Conservation (phyloP, 2,888 invertebrate species). For the Chrysolina americana region DNA sequence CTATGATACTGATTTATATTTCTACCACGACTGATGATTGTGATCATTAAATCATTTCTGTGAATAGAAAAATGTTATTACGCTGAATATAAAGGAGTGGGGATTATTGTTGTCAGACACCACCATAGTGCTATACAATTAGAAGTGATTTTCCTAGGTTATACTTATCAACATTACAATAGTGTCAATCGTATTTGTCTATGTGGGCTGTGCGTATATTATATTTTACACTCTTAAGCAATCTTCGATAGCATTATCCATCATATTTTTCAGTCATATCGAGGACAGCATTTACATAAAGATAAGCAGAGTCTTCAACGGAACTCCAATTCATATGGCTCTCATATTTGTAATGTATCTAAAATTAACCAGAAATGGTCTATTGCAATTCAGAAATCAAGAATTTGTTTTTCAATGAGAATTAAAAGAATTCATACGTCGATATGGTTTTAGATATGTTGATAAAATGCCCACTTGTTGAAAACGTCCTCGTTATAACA, state of each 20-base stretch:
- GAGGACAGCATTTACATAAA: not conserved
- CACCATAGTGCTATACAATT: constrained; percentile 55
- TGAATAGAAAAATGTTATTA: too few relatives aligned
- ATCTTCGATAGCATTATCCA: constrained; percentile 47
- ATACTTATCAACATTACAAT: constrained; percentile 55
- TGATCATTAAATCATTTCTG: too few relatives aligned
- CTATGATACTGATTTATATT: not conserved
- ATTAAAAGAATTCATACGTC: not conserved
- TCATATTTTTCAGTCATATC: constrained; percentile 33
- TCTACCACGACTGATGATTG: too few relatives aligned
- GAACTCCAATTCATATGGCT: too few relatives aligned
- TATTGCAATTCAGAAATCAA: too few relatives aligned
- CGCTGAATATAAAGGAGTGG: not conserved
- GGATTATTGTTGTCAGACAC: constrained; percentile 25
- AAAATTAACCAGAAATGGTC: too few relatives aligned
- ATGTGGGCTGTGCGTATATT: constrained; percentile 67
- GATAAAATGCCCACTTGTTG: not conserved
- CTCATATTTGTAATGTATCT: too few relatives aligned
- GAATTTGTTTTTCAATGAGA: too few relatives aligned
- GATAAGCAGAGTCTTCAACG: too few relatives aligned
- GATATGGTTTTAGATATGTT: constrained; percentile 21
- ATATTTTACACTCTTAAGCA: constrained; percentile 54
- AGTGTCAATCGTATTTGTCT: constrained; percentile 64
- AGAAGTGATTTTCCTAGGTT: constrained; percentile 55
- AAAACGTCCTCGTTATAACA: constrained; percentile 39